These are phyloP conservation scores for Chironomus striatipennis DNA, from an alignment of 1,140 invertebrate genomes.

Conservation along the genomic window DNA sequence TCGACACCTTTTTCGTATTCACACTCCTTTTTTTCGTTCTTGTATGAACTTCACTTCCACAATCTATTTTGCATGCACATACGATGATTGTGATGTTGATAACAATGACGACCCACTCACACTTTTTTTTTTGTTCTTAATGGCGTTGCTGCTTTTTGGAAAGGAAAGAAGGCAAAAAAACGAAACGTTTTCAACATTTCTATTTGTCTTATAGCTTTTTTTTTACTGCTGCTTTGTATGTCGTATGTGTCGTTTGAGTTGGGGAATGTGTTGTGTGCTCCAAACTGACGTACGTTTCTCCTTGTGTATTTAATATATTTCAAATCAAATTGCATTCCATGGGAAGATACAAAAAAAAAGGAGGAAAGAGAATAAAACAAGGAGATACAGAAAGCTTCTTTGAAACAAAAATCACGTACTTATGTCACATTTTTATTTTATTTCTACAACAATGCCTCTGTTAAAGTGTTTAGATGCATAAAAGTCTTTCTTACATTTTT, in stretches of 20 bases:
- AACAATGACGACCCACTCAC: neutral
- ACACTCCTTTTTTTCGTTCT: neutral
- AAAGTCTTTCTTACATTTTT: neutral
- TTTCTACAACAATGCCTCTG: neutral
- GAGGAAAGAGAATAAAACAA: neutral
- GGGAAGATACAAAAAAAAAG: neutral
- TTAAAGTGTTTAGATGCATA: neutral
- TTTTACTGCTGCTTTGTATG: neutral
- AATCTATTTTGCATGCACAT: neutral
- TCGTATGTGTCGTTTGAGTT: too few species aligned
- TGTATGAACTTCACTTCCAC: neutral
- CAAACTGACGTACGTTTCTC: neutral
- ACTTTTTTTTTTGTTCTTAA: neutral
- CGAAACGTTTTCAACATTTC: neutral
- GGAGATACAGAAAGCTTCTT: neutral
- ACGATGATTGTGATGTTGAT: constrained; percentile 12
- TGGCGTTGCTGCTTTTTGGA: neutral
- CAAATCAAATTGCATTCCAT: neutral
- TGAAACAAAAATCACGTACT: constrained; percentile 13
- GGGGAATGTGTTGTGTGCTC: neutral
- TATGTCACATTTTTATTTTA: neutral
- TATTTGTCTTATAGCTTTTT: neutral
- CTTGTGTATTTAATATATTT: constrained; percentile 3
- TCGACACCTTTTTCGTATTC: neutral
- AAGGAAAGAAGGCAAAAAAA: neutral